Evolutionary conservation across 1,140 invertebrate species (phyloP).

Genomic region (Brachionus sp.): DNA sequence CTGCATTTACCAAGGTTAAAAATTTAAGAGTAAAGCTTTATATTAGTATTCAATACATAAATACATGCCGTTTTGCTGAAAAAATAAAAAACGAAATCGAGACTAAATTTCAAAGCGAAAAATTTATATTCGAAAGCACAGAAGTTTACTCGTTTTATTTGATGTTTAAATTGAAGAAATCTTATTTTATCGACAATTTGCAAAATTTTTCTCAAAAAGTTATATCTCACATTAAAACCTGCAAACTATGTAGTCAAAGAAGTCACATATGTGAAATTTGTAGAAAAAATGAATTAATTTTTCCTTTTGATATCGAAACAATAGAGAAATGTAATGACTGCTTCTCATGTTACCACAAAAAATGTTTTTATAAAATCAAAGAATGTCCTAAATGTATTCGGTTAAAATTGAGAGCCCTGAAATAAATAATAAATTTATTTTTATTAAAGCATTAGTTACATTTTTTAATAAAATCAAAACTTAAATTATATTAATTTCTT

Average conservation of each 20-base stretch:
- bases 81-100: neutral
- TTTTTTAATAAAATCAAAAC: neutral
- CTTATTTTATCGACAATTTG: neutral
- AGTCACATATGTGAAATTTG: conserved; percentile 36
- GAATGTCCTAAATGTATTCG: conserved; percentile 29
- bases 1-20: neutral
- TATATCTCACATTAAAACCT: neutral
- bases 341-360: conserved; percentile 30
- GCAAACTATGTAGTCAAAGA: conserved; percentile 39
- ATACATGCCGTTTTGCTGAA: neutral
- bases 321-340: neutral
- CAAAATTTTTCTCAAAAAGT: neutral
- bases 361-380: neutral
- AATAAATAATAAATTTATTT: neutral
- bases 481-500: neutral
- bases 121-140: conserved; percentile 22
- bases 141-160: conserved; percentile 12
- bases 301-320: conserved; percentile 25
- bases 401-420: neutral
- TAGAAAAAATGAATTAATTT: conserved; percentile 17
- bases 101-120: neutral
- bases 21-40: conserved; percentile 22
- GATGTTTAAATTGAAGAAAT: conserved; percentile 28
- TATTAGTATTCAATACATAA: neutral
- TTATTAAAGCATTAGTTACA: neutral